These are phyloP conservation scores for Apteryx owenii DNA, from an alignment of 2,113 vertebrate species.

Conservation along the genomic window DNA sequence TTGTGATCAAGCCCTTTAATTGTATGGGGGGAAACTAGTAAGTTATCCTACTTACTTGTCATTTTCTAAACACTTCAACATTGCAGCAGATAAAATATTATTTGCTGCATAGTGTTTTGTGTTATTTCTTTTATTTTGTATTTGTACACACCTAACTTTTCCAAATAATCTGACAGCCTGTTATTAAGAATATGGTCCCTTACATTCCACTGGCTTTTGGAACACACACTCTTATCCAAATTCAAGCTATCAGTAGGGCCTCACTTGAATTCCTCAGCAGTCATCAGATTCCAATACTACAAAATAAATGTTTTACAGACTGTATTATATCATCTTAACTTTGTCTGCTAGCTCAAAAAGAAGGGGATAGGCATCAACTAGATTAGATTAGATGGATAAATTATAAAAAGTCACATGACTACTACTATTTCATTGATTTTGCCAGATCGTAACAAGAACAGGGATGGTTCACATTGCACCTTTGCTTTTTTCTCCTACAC, in stretches of 20 bases:
- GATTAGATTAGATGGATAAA: background rate
- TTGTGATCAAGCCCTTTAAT: background rate
- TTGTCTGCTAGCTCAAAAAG: background rate
- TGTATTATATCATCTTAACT: background rate
- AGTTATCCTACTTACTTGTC: background rate
- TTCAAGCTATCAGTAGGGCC: background rate
- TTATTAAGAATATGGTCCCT: background rate
- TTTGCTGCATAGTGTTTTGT: background rate
- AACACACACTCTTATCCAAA: background rate
- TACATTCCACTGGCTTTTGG: background rate
- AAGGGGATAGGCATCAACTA: background rate
- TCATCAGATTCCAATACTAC: background rate
- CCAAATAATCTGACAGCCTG: background rate
- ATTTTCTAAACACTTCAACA: background rate
- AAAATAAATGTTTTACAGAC: background rate
- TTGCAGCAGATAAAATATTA: fast-evolving
- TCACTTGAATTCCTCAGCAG: background rate
- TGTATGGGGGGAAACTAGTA: background rate
- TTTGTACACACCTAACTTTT: background rate
- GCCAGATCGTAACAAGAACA: background rate
- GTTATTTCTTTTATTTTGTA: background rate
- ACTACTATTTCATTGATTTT: background rate
- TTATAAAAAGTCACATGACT: background rate
- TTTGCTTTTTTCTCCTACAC: background rate
- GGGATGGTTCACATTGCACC: background rate